Base-by-base conservation (phyloP, 2,888 invertebrate species). In the Megalurothrips usitatus region DNA sequence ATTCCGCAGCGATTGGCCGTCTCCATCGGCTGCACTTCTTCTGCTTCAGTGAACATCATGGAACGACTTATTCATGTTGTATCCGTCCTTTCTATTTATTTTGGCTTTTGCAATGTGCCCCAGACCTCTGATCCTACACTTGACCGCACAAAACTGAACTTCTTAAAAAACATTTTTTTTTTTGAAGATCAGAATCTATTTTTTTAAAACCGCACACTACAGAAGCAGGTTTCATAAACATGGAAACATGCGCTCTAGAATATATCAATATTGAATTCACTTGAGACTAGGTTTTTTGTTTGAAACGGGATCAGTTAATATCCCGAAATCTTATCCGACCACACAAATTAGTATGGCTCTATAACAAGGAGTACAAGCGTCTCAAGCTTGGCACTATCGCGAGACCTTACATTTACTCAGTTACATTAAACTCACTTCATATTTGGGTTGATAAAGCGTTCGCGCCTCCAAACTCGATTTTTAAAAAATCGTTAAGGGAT, bases 21-120 rank as follows among this genome's bases (percentile, higher is more conserved):
- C 68, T 75, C 68, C 68, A 75, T 75, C 68, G 68, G 68, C 68
- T 75, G 68, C 68, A 75, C 68, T 75, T 75, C 68, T 75, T 75
- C 68, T 26, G 68, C 68, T 75, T 75, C 68, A 75, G 68, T 75
- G 68, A 75, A 75, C 68, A 75, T 75, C 68, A 75, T 75, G 68
- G 68, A 75, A 75, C 68, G 68, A 23, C 68, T 68, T 75, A 26
- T 75, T 75, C 68, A 75, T 26, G 68, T 75, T 75, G 68, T 75
- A 75, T 75, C 68, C 68, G 26, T 75, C 68, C 68, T 75, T 75
- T 58, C 11, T 58, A 58, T 58, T 75, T 75, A 12, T 12, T 75
- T 75, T 75, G 68, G 23, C 26, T 75, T 75, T 26, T 75, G 68
- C 68, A 75, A 23, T 75, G 68, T 75, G 26, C 68, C 26, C n/a